Evolutionary conservation across 2,797 vertebrate genomes (phyloP).

Genomic region (Brachyrhaphis roseni): DNA sequence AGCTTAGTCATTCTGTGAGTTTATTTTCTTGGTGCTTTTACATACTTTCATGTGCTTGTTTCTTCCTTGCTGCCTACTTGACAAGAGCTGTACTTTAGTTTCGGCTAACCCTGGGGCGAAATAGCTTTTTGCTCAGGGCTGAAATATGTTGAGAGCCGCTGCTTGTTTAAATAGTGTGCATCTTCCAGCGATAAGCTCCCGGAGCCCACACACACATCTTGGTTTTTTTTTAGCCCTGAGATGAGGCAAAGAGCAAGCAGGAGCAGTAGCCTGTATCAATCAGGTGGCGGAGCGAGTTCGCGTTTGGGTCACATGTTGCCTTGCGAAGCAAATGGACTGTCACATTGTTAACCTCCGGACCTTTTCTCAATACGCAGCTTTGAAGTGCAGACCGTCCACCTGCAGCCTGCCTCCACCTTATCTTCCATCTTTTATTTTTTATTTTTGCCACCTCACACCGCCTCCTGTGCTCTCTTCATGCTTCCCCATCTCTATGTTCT

Average conservation of each 20-base stretch:
- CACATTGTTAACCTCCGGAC: slow-evolving; percentile 68
- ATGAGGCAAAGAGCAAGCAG: slow-evolving; percentile 55
- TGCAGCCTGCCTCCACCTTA: slow-evolving; percentile 41
- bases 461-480: not conserved
- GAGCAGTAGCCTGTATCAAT: slow-evolving; percentile 43
- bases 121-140: slow-evolving; percentile 55
- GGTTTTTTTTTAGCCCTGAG: slow-evolving; percentile 41
- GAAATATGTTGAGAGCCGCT: slow-evolving; percentile 50
- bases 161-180: slow-evolving; percentile 40
- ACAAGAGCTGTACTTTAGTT: slow-evolving; percentile 34
- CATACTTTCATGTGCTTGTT: slow-evolving; percentile 54
- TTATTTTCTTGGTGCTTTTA: slow-evolving; percentile 61
- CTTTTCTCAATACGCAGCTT: slow-evolving; percentile 54
- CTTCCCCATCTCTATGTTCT: not conserved
- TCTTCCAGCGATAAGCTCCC: slow-evolving; percentile 37
- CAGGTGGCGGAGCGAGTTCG: slow-evolving; percentile 41
- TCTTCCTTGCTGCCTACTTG: slow-evolving; percentile 35
- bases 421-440: slow-evolving; percentile 20
- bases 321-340: slow-evolving; percentile 62
- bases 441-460: not conserved
- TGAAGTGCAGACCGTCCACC: slow-evolving; percentile 67
- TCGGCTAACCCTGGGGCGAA: slow-evolving; percentile 45
- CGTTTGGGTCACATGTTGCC: slow-evolving; percentile 61
- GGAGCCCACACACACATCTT: slow-evolving; percentile 51
- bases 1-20: slow-evolving; percentile 71